Percentiles rank a stretch among this genome's conserved stretches.
phyloP scores from a whole-genome alignment of 2,888 invertebrate species.

The Melieria picta region DNA sequence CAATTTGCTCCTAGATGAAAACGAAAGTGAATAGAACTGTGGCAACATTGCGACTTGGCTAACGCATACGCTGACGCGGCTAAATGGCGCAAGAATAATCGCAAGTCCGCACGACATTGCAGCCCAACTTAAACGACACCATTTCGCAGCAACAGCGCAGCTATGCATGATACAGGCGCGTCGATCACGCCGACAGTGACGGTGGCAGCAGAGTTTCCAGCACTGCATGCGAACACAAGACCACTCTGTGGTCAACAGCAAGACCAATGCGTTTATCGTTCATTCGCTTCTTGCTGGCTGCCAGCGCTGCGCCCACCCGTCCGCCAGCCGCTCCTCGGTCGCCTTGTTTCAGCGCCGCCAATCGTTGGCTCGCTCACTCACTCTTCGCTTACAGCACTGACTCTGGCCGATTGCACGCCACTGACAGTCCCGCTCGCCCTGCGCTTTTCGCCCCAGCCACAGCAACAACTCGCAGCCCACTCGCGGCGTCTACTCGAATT shows the following conservation, averaged over 20 bases:
- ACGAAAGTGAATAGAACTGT: too few relatives aligned
- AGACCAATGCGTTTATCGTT: conserved; percentile 33
- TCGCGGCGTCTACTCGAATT: conserved; percentile 53
- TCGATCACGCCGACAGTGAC: too few relatives aligned
- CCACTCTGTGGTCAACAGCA: conserved; percentile 28
- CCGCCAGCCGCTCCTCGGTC: background rate
- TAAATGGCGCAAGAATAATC: too few relatives aligned
- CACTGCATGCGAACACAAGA: conserved; percentile 5
- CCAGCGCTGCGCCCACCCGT: background rate
- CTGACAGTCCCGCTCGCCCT: background rate
- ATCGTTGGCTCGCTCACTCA: conserved; percentile 11
- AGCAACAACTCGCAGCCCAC: conserved; percentile 41
- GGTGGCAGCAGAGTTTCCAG: too few relatives aligned
- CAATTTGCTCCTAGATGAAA: too few relatives aligned
- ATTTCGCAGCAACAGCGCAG: too few relatives aligned
- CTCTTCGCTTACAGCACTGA: background rate
- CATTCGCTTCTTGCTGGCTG: conserved; percentile 33
- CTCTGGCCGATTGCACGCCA: background rate
- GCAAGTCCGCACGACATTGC: too few relatives aligned
- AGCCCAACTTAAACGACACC: too few relatives aligned
- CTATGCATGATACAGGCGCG: too few relatives aligned
- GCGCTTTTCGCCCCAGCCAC: background rate
- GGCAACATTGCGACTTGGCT: too few relatives aligned
- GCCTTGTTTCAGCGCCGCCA: background rate
- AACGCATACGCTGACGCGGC: too few relatives aligned